Evolutionary conservation across 2,113 vertebrate genomes (phyloP), one percentile per base, ranked within the genome.

Genomic region (Heterochromis multidens): DNA sequence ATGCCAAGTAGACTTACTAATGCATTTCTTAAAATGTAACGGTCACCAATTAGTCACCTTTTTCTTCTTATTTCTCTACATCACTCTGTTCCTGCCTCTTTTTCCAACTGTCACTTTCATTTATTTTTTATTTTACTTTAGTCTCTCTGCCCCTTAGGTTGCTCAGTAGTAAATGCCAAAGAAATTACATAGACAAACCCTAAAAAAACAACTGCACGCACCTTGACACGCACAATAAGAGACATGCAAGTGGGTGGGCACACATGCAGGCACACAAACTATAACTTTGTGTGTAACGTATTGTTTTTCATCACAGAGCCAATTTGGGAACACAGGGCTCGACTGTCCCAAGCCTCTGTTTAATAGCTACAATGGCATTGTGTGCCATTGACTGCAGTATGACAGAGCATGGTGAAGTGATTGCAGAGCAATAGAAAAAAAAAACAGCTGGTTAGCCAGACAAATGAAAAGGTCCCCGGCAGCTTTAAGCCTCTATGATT

Each of bases 401-500:
- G 87, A 88, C 84, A 79, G 80, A 81, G 7, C 7, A 5, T 19
- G 29, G 84, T 87, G 72, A 37, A 62, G 58, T 61, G 52, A 84
- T 77, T 79, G 65, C 43, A 76, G 77, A n/a, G 65, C 84, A 93
- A 79, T 35, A 70, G 85, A 77, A 57, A 88, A 85, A 62, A 85
- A 84, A 59, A 62, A 4, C 49, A 84, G 81, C 89, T 88, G 88
- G 84, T 92, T 85, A 90, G 59, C 62, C 59, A 70, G 88, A 91
- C 82, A 92, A 91, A 92, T 85, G 74, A 93, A 81, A 83, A 84
- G 74, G 56, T 86, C 70, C 58, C 59, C 80, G 76, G 87, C 82
- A 86, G 86, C 87, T 85, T 86, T 89, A 89, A 90, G 87, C 88
- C 83, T 87, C 77, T 23, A 21, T 23, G 29, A 92, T 88, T 91